Evolutionary conservation across 2,797 vertebrate species (phyloP), one percentile per base, ranked within the genome.

Genomic region (Chaetodon trifasciatus): DNA sequence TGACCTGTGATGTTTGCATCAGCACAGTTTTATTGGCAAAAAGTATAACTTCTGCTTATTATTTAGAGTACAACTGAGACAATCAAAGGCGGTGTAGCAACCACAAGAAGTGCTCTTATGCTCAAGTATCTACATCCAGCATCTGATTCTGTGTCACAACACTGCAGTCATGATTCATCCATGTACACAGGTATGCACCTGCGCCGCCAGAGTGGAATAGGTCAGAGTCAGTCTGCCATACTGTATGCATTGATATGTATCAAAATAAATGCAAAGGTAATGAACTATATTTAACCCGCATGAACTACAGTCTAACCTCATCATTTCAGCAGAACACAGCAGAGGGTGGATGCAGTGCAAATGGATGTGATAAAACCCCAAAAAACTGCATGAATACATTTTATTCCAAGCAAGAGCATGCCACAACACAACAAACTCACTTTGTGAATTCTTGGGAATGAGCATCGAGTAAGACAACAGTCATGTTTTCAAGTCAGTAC

Each of bases 1-100:
- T 40, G 62, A 50, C 69, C 19, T 37, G 39, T 66, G 24, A 24
- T 10, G 12, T 70, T 65, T 61, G 32, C 35, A 37, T 70, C 24
- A 39, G n/a, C 47, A 60, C 21, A 40, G 17, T 76, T 55, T 13
- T 6, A 62, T 44, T 50, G 4, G 8, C 13, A 66, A 39, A 39
- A 40, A 68, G 44, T 42, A 50, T 3, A 42, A 13, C 8, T 15
- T 23, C 12, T 52, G 21, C 8, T 50, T 57, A 46, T 56, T 17
- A 74, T 42, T 49, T 60, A 5, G 15, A 61, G 15, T 11, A 47
- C 2, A 7, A 52, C 17, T 35, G 57, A 58, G 17, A 60, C 32
- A 37, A 75, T 58, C 16, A 40, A 71, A 74, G 4, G 32, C 0
- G 47, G 19, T 3, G 9, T 5, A 58, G 47, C 1, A 0, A 11